phyloP scores from a whole-genome alignment of 2,797 vertebrate genomes.

The Champsocephalus esox region DNA sequence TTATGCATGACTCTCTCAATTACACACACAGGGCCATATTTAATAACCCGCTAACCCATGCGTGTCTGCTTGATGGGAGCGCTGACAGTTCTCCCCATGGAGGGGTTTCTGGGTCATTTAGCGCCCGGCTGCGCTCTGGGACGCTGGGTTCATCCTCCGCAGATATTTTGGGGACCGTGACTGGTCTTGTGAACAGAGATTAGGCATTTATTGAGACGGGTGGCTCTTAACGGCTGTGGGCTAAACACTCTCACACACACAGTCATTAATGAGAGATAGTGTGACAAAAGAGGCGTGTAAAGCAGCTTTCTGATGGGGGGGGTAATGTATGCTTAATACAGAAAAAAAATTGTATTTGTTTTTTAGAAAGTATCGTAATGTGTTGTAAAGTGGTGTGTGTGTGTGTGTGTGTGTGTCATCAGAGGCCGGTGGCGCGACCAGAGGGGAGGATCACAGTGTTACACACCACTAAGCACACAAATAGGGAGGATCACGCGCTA shows the following conservation, averaged over 20 bases:
- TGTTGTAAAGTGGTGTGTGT: constrained; percentile 4
- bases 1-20: constrained; percentile 1
- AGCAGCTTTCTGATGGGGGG: background rate
- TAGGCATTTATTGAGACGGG: constrained; percentile 46
- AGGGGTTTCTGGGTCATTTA: constrained; percentile 69
- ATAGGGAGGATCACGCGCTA: constrained; percentile 48
- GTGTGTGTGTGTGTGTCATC: constrained; percentile 3
- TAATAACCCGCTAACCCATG: constrained; percentile 60
- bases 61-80: constrained; percentile 49
- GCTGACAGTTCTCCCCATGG: constrained; percentile 64
- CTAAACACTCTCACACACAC: constrained; percentile 15
- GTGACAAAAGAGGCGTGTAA: constrained; percentile 6
- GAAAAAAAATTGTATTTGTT: background rate
- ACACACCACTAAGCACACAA: constrained; percentile 62
- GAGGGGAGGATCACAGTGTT: constrained; percentile 60
- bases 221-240: constrained; percentile 32
- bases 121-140: constrained; percentile 27
- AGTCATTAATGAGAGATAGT: constrained; percentile 7
- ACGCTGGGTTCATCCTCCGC: constrained; percentile 19
- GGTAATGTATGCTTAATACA: background rate
- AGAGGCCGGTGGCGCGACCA: constrained; percentile 41
- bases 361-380: background rate
- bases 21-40: constrained; percentile 21
- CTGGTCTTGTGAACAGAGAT: constrained; percentile 61
- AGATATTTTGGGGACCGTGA: constrained; percentile 59